phyloP scores from a whole-genome alignment of 2,113 vertebrate genomes.

The Orthonyx spaldingii region DNA sequence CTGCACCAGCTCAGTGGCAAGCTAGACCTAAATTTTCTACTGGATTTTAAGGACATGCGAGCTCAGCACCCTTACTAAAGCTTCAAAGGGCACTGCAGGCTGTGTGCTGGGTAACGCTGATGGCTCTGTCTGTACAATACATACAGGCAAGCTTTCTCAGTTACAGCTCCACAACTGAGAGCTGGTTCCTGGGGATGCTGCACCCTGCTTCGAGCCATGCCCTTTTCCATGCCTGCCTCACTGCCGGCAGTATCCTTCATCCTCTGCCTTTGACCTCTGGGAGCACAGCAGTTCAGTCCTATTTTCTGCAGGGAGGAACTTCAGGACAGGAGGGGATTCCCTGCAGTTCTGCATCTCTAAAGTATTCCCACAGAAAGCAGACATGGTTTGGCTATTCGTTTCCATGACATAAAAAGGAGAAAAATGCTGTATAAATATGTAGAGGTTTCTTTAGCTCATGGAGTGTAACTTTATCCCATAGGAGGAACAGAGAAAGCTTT shows the following conservation, averaged over 20 bases:
- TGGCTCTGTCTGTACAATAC: background rate
- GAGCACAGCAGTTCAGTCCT: background rate
- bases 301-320: background rate
- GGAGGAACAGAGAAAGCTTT: background rate
- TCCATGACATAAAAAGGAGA: constrained; percentile 17
- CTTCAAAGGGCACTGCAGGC: background rate
- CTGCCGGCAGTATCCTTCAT: background rate
- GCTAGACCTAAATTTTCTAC: background rate
- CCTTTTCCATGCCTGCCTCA: background rate
- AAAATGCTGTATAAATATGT: constrained; percentile 2
- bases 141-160: background rate
- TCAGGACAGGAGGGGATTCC: background rate
- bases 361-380: constrained; percentile 14
- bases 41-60: background rate
- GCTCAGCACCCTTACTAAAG: background rate
- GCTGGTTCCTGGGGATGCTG: background rate
- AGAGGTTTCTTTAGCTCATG: background rate
- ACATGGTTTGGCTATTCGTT: background rate
- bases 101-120: background rate
- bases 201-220: background rate
- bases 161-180: background rate
- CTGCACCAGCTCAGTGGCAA: background rate
- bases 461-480: background rate
- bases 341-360: background rate
- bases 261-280: background rate